Percentiles rank a stretch among this genome's conserved stretches.
These are phyloP conservation scores for Grapholita molesta DNA, from an alignment of 1,140 invertebrate genomes.

Conservation along the genomic window DNA sequence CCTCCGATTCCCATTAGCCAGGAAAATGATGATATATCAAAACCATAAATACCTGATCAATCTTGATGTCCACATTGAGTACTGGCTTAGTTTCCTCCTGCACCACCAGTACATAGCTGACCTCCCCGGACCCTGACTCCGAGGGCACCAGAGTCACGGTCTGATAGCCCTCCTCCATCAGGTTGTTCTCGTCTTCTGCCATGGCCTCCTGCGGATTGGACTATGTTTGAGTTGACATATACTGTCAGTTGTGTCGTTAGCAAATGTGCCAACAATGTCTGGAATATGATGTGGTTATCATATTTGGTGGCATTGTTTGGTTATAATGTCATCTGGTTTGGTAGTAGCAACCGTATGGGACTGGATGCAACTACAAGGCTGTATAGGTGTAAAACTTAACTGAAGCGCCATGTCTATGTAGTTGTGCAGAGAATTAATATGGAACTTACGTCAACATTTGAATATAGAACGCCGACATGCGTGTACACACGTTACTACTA, in stretches of 20 bases:
- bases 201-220: constrained; percentile 30
- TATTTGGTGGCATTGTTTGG: too few relatives aligned
- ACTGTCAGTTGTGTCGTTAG: neutral
- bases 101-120: constrained; percentile 94
- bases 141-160: constrained; percentile 93
- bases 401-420: too few relatives aligned
- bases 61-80: constrained; percentile 55
- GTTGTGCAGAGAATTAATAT: too few relatives aligned
- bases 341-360: too few relatives aligned
- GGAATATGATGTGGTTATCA: neutral
- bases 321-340: too few relatives aligned
- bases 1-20: too few relatives aligned
- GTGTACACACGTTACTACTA: too few relatives aligned
- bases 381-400: too few relatives aligned
- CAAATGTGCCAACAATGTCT: neutral
- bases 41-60: constrained; percentile 54
- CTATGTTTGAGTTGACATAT: neutral
- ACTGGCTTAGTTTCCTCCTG: constrained; percentile 81
- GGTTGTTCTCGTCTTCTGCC: constrained; percentile 41
- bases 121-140: constrained; percentile 87
- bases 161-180: constrained; percentile 83
- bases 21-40: too few relatives aligned
- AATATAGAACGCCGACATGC: too few relatives aligned
- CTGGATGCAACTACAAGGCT: too few relatives aligned
- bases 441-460: too few relatives aligned